Conservation (phyloP, 2,113 vertebrate genomes). For the Sakesphorus luctuosus region DNA sequence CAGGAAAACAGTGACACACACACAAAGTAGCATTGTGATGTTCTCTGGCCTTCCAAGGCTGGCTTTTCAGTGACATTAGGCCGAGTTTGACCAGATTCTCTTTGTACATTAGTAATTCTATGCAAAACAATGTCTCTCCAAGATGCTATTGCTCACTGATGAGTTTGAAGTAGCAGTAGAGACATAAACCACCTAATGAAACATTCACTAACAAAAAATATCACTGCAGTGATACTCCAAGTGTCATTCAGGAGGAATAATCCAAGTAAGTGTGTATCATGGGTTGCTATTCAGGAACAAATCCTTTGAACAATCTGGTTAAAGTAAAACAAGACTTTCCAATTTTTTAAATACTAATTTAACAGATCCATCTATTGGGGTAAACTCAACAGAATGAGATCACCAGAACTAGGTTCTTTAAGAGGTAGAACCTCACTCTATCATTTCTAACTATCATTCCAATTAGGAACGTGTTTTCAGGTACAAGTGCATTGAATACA, state of each 20-base stretch:
- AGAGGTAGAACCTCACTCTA: neutral
- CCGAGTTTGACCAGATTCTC: neutral
- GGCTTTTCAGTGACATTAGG: neutral
- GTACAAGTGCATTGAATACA: accelerated
- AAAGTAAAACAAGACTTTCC: neutral
- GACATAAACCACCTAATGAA: neutral
- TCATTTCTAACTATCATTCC: neutral
- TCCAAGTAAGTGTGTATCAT: neutral
- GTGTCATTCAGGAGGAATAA: neutral
- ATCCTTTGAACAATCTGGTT: neutral
- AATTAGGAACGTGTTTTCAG: neutral
- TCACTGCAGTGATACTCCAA: neutral
- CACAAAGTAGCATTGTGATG: neutral
- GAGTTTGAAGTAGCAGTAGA: neutral
- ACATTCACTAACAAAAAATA: neutral
- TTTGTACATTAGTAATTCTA: neutral
- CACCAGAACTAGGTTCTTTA: neutral
- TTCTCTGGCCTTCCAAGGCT: neutral
- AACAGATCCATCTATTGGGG: neutral
- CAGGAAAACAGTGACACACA: neutral
- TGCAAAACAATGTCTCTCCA: neutral
- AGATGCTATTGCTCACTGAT: neutral
- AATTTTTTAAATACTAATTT: neutral
- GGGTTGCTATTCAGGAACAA: neutral
- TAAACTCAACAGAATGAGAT: neutral